These are phyloP conservation scores for Sebastolobus altivelis DNA, from an alignment of 2,797 vertebrate species.

Conservation along the genomic window DNA sequence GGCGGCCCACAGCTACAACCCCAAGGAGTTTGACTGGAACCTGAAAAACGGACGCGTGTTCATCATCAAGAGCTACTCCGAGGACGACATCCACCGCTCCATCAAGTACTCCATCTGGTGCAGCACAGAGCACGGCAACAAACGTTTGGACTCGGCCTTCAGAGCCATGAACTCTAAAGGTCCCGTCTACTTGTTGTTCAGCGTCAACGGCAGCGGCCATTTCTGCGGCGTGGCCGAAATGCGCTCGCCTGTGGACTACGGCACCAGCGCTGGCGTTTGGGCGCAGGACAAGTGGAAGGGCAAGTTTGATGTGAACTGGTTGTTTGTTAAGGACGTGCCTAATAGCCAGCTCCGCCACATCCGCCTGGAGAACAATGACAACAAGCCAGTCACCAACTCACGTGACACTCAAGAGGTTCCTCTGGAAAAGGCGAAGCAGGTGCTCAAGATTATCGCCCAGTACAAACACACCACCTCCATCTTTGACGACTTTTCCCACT, in stretches of 20 bases:
- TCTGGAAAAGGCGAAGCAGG: slow-evolving; percentile 98
- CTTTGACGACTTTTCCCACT: slow-evolving; percentile 99
- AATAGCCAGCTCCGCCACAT: slow-evolving; percentile 98
- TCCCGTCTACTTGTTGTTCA: slow-evolving; percentile 96
- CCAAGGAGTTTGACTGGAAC: slow-evolving; percentile 98
- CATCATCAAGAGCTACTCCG: slow-evolving; percentile 98
- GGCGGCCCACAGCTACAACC: slow-evolving; percentile 97
- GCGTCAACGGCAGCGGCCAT: slow-evolving; percentile 98
- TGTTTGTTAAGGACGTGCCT: slow-evolving; percentile 99
- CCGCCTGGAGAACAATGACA: slow-evolving; percentile 99
- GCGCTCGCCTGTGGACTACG: slow-evolving; percentile 98
- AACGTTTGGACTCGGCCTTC: slow-evolving; percentile 95
- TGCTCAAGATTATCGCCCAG: slow-evolving; percentile 97
- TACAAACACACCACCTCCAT: slow-evolving; percentile 99
- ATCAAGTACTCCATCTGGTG: slow-evolving; percentile 99
- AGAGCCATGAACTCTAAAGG: slow-evolving; percentile 91
- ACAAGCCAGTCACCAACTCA: slow-evolving; percentile 99
- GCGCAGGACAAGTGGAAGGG: slow-evolving; percentile 99
- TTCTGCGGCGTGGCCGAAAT: slow-evolving; percentile 99
- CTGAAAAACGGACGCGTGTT: slow-evolving; percentile 95
- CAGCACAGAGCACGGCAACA: slow-evolving; percentile 98
- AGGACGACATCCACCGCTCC: slow-evolving; percentile 98
- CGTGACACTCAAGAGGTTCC: slow-evolving; percentile 99
- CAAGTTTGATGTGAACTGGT: slow-evolving; percentile 98
- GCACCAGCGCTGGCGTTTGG: slow-evolving; percentile 98